Base-by-base conservation (phyloP, 2,888 invertebrate species). In the Mesochorus sp. region DNA sequence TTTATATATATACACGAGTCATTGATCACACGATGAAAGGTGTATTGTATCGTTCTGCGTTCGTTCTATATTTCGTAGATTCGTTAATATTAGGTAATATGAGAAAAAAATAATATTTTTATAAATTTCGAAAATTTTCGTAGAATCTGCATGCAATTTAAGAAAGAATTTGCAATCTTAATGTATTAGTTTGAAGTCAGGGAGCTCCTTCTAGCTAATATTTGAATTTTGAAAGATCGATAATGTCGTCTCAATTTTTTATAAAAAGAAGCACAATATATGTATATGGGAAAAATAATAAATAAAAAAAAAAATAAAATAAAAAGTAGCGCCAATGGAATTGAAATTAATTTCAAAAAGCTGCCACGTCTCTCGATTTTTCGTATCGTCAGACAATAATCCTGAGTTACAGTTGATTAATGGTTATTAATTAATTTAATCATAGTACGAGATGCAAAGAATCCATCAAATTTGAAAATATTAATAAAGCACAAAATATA, bases 81-180 rank as follows among this genome's bases (percentile, higher is more conserved):
- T 74, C 64, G 42, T 71, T 31, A 12, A 66, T 72, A 59, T 42
- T 64, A 71, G 57, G 49, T 59, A 64, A 78, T 59, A 49, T 19
- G 28, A 21, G 31, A 74, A 21, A 55, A 31, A 44, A 28, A n/a
- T 34, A 19, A 14, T 4, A 44, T 61, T 31, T 44, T 14, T 21
- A 5, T 37, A 37, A 12, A 49, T 57, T 78, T 78, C 19, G 34
- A 62, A 66, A 71, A 55, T 64, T 70, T 39, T 12, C 10, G 78
- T 78, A 78, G 78, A 53, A 70, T n/a, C 59, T 66, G 78, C 78
- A 78, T 78, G 78, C 31, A 47, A 47, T 70, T 31, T 19, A 24
- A 71, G 26, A 28, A 26, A 28, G 59, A 59, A 74, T 64, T 64
- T 70, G 62, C 64, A 37, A 74, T 66, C 47, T 31, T 53, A 17